phyloP scores from a whole-genome alignment of 2,888 invertebrate species.

The Mesorhabditis spiculigera region DNA sequence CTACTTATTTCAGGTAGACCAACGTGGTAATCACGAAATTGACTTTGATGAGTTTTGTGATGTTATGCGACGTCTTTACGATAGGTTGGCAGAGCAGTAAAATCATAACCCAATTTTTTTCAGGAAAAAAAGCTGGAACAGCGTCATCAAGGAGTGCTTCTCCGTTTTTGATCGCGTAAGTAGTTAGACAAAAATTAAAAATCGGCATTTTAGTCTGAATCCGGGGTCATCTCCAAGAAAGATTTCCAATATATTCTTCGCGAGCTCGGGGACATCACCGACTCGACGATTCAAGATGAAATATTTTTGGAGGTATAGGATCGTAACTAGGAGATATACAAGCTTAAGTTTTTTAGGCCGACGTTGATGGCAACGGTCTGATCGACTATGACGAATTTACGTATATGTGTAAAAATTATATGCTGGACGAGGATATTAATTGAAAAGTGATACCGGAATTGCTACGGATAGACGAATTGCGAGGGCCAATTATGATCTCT shows the following conservation, averaged over 20 bases:
- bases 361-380: constrained; percentile 55
- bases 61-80: constrained; percentile 46
- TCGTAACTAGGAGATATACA: too few relatives aligned
- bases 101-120: not conserved
- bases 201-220: constrained; percentile 45
- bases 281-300: constrained; percentile 51
- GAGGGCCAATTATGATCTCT: too few relatives aligned
- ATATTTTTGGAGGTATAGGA: constrained; percentile 44
- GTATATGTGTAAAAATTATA: constrained; percentile 54
- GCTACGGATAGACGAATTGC: too few relatives aligned
- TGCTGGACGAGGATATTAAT: constrained; percentile 54
- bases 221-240: constrained; percentile 46
- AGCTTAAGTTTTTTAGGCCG: constrained; percentile 27
- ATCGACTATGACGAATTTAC: constrained; percentile 57
- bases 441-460: constrained; percentile 8
- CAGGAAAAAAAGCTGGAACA: constrained; percentile 55
- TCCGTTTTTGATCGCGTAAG: constrained; percentile 52
- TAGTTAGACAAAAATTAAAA: not conserved
- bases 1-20: constrained; percentile 46
- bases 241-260: constrained; percentile 54
- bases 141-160: constrained; percentile 54
- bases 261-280: constrained; percentile 54
- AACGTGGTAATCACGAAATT: constrained; percentile 56
- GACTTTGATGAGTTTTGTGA: constrained; percentile 54
- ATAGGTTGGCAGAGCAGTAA: not conserved